Evolutionary conservation across 2,888 invertebrate genomes (phyloP).

Genomic region (Mechanitis mazaeus): DNA sequence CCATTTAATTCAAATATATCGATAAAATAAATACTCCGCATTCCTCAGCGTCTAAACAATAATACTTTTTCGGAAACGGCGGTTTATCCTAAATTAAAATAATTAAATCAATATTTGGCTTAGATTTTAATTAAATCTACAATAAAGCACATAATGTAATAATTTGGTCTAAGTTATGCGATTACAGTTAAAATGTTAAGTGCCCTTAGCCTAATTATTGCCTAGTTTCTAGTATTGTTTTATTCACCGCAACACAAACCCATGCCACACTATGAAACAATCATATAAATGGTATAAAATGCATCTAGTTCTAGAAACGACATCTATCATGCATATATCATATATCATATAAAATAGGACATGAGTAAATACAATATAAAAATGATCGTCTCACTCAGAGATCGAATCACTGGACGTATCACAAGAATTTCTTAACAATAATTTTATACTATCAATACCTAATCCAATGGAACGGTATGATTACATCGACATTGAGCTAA

Average conservation of each 20-base stretch:
- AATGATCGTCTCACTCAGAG: conserved; percentile 29
- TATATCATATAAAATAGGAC: conserved; percentile 17
- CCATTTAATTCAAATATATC: conserved; percentile 17
- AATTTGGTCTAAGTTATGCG: conserved; percentile 76
- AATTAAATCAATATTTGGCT: conserved; percentile 76
- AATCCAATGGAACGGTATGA: conserved; percentile 73
- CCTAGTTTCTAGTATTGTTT: conserved; percentile 63
- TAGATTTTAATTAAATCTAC: conserved; percentile 74
- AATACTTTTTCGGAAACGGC: conserved; percentile 70
- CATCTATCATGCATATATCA: conserved; percentile 1
- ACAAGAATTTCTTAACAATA: conserved; percentile 67
- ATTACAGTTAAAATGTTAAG: conserved; percentile 67
- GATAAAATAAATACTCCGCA: conserved; percentile 69
- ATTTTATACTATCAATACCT: conserved; percentile 68
- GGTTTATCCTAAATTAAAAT: conserved; percentile 57
- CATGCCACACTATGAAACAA: conserved; percentile 29
- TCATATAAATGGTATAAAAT: conserved; percentile 13
- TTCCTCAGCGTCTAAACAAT: conserved; percentile 54
- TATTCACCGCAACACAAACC: conserved; percentile 43
- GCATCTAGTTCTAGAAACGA: conserved; percentile 19
- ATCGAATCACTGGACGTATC: conserved; percentile 71
- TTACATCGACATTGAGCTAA: conserved; percentile 73
- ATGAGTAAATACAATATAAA: conserved; percentile 32
- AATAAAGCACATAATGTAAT: conserved; percentile 74
- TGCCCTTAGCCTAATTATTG: conserved; percentile 72